Evolutionary conservation across 2,113 vertebrate genomes (phyloP).

Genomic region (Tragelaphus buxtoni): DNA sequence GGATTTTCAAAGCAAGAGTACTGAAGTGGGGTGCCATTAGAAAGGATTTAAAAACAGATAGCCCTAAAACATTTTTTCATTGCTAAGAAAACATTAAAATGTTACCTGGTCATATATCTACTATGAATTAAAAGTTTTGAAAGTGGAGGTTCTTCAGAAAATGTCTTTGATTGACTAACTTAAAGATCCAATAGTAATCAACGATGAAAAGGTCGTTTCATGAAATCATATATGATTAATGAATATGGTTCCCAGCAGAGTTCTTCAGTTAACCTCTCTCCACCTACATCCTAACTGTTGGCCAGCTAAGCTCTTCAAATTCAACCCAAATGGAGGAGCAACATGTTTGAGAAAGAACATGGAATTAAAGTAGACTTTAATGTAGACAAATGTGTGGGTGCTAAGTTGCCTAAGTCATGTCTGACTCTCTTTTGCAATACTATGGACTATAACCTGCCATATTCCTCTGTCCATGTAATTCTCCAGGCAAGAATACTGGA

Average conservation of each 20-base stretch:
- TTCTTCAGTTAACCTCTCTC: background rate
- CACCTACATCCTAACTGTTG: background rate
- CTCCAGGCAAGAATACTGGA: background rate
- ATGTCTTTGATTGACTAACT: background rate
- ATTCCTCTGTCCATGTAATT: background rate
- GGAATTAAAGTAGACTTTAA: background rate
- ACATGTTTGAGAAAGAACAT: background rate
- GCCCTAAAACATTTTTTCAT: background rate
- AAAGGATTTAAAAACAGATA: background rate
- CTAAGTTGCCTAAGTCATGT: background rate
- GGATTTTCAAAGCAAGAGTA: no score
- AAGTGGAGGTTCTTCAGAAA: background rate
- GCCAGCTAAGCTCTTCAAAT: background rate
- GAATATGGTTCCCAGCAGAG: background rate
- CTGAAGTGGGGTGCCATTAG: background rate
- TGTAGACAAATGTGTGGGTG: background rate
- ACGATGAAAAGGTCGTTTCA: background rate
- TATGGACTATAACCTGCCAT: background rate
- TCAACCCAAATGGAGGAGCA: background rate
- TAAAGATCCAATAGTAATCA: background rate
- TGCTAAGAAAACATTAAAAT: conserved; percentile 9
- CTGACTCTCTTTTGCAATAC: background rate
- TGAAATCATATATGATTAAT: background rate
- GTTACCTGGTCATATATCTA: background rate
- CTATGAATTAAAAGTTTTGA: background rate